Conservation (phyloP, 2,888 invertebrate species). For the Drosophila mercatorum region DNA sequence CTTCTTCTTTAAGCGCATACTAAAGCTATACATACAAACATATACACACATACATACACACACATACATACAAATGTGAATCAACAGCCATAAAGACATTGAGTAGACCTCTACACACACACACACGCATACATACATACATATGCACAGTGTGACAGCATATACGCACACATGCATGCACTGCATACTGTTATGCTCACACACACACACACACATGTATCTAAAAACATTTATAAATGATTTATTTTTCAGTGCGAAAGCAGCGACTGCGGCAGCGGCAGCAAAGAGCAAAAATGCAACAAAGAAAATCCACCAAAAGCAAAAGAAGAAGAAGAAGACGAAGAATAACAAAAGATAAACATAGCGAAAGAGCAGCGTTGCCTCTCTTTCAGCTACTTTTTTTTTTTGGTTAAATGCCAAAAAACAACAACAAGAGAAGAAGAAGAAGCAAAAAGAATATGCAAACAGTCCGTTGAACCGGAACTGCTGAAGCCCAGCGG, state of each 20-base stretch:
- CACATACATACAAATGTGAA: neutral
- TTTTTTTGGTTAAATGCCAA: slow-evolving; percentile 48
- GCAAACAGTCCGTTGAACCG: slow-evolving; percentile 52
- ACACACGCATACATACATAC: neutral
- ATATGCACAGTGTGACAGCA: neutral
- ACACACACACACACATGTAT: neutral
- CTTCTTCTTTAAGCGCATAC: slow-evolving; percentile 8
- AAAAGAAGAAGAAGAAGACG: slow-evolving; percentile 27
- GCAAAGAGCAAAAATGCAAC: slow-evolving; percentile 54
- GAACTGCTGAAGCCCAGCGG: slow-evolving; percentile 28
- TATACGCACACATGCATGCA: slow-evolving; percentile 1
- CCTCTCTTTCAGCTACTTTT: slow-evolving; percentile 16
- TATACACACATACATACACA: neutral
- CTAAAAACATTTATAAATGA: slow-evolving; percentile 37
- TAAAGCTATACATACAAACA: neutral
- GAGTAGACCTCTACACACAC: neutral
- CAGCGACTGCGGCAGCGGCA: slow-evolving; percentile 15
- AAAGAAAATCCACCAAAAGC: slow-evolving; percentile 44
- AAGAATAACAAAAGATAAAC: slow-evolving; percentile 35
- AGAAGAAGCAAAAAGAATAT: neutral
- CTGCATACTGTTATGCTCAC: slow-evolving; percentile 6
- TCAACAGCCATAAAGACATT: slow-evolving; percentile 7
- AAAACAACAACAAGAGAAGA: neutral
- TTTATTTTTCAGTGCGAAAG: slow-evolving; percentile 42
- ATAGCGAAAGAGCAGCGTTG: slow-evolving; percentile 34